Conservation (phyloP, 1,140 invertebrate genomes). For the Euborellia annulipes region DNA sequence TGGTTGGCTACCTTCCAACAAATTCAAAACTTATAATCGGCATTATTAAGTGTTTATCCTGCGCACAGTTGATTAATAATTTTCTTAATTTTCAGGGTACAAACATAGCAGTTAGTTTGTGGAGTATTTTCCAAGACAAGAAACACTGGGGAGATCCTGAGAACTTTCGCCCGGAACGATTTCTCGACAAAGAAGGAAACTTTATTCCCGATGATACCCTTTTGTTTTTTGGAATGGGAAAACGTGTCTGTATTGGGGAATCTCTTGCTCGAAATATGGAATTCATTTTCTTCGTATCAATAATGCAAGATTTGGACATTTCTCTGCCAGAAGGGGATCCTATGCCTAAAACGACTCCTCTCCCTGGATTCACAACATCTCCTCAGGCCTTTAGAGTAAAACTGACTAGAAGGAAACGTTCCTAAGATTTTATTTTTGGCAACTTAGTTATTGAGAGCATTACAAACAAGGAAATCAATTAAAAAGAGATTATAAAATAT, state of each 20-base stretch:
- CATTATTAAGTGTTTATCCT: too few relatives aligned
- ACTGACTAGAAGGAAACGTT: slow-evolving; percentile 2
- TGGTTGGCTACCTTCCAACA: too few relatives aligned
- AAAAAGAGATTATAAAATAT: too few relatives aligned
- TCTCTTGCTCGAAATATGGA: slow-evolving; percentile 18
- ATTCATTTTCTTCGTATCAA: slow-evolving; percentile 19
- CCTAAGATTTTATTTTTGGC: too few relatives aligned
- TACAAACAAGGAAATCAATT: too few relatives aligned
- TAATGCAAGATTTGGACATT: slow-evolving; percentile 18
- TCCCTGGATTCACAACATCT: slow-evolving; percentile 9
- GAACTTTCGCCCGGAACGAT: slow-evolving; percentile 38
- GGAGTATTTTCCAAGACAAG: slow-evolving; percentile 28
- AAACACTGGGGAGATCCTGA: slow-evolving; percentile 39
- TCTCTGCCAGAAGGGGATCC: slow-evolving; percentile 9
- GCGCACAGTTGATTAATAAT: too few relatives aligned
- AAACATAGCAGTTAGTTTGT: slow-evolving; percentile 13
- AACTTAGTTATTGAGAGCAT: too few relatives aligned
- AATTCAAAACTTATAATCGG: too few relatives aligned
- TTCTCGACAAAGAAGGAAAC: slow-evolving; percentile 32
- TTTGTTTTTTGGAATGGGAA: slow-evolving; percentile 30
- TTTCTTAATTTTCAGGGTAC: slow-evolving; percentile 15
- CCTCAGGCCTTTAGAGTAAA: slow-evolving; percentile 9
- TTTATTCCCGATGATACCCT: slow-evolving; percentile 30
- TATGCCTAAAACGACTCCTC: slow-evolving; percentile 5
- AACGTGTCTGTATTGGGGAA: slow-evolving; percentile 21